phyloP scores from a whole-genome alignment of 2,797 vertebrate genomes.

The Schizopygopsis malacanthus region DNA sequence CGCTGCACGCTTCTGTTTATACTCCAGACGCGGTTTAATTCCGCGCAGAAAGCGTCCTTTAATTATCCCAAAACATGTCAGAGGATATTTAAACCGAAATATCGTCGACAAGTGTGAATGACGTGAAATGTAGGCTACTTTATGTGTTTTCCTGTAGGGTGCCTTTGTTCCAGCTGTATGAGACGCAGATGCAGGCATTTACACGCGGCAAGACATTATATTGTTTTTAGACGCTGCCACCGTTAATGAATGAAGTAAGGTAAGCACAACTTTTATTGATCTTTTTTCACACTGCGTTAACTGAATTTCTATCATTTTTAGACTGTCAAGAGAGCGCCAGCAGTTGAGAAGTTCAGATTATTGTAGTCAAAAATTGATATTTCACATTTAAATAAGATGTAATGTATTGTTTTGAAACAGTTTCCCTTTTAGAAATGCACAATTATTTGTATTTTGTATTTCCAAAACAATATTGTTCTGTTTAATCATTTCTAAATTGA shows the following conservation, averaged over 20 bases:
- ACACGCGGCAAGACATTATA: neutral
- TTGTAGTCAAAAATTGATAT: neutral
- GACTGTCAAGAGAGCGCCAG: neutral
- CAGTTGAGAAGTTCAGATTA: neutral
- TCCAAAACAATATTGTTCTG: neutral
- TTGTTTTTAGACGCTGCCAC: neutral
- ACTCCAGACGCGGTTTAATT: neutral
- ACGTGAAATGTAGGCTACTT: neutral
- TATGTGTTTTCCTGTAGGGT: neutral
- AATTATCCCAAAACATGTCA: neutral
- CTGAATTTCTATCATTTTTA: neutral
- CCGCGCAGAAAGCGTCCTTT: neutral
- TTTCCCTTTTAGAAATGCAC: neutral
- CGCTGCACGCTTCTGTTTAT: neutral
- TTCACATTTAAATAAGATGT: neutral
- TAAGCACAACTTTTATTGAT: constrained; percentile 5
- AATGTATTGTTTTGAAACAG: neutral
- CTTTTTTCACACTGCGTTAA: constrained; percentile 42
- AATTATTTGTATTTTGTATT: neutral
- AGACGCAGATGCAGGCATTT: constrained; percentile 2
- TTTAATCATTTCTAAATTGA: neutral
- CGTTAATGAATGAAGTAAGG: constrained; percentile 1
- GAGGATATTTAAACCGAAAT: neutral
- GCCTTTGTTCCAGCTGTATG: constrained; percentile 15
- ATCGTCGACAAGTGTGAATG: neutral